Percentiles rank a stretch among this genome's conserved stretches.
Conservation (phyloP, 2,113 vertebrate species). For the Promerops cafer region DNA sequence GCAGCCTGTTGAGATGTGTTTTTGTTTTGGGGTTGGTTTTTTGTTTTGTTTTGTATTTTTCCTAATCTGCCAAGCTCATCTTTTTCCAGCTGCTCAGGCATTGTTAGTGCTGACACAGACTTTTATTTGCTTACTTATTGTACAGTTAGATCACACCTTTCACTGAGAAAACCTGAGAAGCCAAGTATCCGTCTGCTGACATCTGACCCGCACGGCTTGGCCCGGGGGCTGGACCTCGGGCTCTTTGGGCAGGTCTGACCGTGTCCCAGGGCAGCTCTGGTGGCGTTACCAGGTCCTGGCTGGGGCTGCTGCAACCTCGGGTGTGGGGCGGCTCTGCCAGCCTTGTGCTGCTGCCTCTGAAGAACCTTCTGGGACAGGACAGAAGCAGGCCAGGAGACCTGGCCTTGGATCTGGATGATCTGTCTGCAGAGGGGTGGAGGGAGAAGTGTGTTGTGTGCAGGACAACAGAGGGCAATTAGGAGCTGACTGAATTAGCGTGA, state of each 20-base stretch:
- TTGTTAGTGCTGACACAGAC: background rate
- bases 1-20: background rate
- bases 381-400: background rate
- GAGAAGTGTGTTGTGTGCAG: background rate
- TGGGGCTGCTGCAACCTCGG: background rate
- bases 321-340: background rate
- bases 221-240: background rate
- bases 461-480: background rate
- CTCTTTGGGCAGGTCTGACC: background rate
- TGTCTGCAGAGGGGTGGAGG: background rate
- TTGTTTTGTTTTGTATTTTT: background rate
- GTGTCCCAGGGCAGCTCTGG: fast-evolving
- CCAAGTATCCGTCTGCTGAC: background rate
- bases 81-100: background rate
- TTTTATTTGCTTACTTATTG: background rate
- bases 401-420: background rate
- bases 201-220: fast-evolving
- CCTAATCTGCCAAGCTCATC: background rate
- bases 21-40: background rate
- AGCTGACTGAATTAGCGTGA: background rate
- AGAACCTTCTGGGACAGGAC: background rate
- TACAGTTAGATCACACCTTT: background rate
- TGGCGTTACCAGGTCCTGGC: fast-evolving
- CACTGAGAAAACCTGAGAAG: background rate
- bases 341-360: background rate